These are phyloP conservation scores for Mustela lutreola DNA, from an alignment of 2,113 vertebrate genomes.

Conservation along the genomic window DNA sequence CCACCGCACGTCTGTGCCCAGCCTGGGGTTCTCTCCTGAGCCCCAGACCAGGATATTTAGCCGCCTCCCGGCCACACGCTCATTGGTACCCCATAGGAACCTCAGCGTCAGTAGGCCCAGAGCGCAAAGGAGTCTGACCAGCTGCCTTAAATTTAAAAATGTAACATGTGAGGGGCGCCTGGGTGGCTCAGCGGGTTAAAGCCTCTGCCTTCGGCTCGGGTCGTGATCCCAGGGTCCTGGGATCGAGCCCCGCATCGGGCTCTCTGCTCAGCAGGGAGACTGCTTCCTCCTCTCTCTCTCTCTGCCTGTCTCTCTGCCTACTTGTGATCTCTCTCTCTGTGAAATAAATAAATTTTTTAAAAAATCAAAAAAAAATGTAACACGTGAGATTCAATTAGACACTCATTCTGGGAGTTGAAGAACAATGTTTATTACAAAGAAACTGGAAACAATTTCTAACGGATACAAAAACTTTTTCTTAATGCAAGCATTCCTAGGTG, in stretches of 20 bases:
- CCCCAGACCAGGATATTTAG: background rate
- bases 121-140: background rate
- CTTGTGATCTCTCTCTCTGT: no score
- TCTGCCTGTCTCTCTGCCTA: no score
- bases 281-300: no score
- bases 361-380: background rate
- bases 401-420: background rate
- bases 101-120: background rate
- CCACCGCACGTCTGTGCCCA: background rate
- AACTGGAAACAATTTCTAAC: conserved; percentile 16
- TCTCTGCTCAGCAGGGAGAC: no score
- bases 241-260: no score
- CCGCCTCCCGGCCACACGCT: background rate
- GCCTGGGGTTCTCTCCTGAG: background rate
- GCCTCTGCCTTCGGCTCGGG: no score
- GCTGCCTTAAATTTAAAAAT: background rate
- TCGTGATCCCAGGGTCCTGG: no score
- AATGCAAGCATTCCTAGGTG: background rate
- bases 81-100: background rate
- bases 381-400: background rate
- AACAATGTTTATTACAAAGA: background rate
- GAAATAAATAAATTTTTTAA: no score
- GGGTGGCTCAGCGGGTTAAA: no score
- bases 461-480: background rate
- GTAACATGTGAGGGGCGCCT: background rate